These are phyloP conservation scores for Chroicocephalus ridibundus DNA, from an alignment of 2,113 vertebrate species.

Conservation along the genomic window DNA sequence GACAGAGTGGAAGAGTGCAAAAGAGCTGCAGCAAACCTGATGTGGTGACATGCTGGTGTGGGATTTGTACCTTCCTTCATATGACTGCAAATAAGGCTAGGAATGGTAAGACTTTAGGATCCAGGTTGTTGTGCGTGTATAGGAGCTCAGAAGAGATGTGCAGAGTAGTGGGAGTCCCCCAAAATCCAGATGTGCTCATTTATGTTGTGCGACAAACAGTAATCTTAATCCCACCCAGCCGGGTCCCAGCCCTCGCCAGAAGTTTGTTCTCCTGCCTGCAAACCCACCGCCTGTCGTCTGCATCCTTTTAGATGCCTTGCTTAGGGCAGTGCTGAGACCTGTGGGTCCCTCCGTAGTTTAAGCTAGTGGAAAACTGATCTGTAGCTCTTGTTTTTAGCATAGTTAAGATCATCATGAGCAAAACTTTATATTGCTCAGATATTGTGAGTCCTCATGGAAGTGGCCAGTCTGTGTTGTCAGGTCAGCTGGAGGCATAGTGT, in stretches of 20 bases:
- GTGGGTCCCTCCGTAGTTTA: not conserved
- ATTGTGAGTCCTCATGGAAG: rapidly evolving
- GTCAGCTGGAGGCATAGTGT: not conserved
- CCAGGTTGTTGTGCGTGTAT: not conserved
- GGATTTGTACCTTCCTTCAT: not conserved
- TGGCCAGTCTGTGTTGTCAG: not conserved
- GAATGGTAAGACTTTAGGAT: not conserved
- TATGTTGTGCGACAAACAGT: rapidly evolving
- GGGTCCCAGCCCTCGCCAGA: not conserved
- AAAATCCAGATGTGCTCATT: not conserved
- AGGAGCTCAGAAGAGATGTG: not conserved
- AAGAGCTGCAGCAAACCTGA: not conserved
- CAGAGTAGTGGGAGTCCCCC: not conserved
- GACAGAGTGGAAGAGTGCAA: not conserved
- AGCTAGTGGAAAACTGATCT: not conserved
- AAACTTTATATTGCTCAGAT: not conserved
- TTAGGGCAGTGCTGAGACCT: not conserved
- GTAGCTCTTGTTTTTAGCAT: not conserved
- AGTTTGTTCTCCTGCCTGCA: not conserved
- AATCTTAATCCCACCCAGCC: not conserved
- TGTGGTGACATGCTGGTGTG: not conserved
- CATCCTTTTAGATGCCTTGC: not conserved
- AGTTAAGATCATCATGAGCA: not conserved
- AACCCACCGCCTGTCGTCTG: not conserved
- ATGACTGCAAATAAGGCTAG: not conserved